Base-by-base conservation (phyloP, 2,888 invertebrate genomes). In the Sarcophaga subvicina region DNA sequence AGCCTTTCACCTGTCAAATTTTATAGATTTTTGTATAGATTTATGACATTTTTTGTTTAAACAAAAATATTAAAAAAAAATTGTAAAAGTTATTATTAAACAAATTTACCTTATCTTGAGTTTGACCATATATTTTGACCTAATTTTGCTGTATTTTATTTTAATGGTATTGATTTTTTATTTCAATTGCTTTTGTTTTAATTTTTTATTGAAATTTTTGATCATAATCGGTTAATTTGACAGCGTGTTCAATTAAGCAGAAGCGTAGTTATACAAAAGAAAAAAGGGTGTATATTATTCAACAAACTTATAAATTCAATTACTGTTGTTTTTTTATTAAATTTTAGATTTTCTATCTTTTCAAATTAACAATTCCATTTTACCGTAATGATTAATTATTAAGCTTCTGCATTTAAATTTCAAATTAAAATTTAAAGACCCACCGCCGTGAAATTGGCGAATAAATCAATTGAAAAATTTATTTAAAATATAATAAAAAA, bases 1-100 rank as follows among this genome's bases (percentile, higher is more conserved):
- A 81, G 76, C 82, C 82, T 77, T 82, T 82, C 77, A 77, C 71
- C 66, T 77, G 76, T 82, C 81, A 79, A 63, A 20, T 27, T 64
- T 49, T 54, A 49, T 2, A 54, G 14, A 49, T 70, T 49, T 17
- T 20, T 12, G 0, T 17, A 27, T 8, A 27, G 37, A 17, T 66
- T 66, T 66, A 66, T 66, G 8, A 27, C 6, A 12, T 25, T 37
- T 67, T 25, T 11, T 17, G 14, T 37, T 37, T 37, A 37, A 37
- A 37, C 59, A 59, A 59, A 59, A 17, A 17, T 10, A 2, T 59
- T 0, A 17, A 12, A 59, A 59, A 59, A 59, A 59, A 1, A 4
- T 17, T 59, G 6, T n/a, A n/a, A 10, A 12, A 20, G n/a, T 45
- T 67, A 6, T 60, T 54, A 59, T n/a, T 17, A 5, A 62, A 47